Base-by-base conservation (phyloP, 1,140 invertebrate genomes). In the Uloborus diversus region DNA sequence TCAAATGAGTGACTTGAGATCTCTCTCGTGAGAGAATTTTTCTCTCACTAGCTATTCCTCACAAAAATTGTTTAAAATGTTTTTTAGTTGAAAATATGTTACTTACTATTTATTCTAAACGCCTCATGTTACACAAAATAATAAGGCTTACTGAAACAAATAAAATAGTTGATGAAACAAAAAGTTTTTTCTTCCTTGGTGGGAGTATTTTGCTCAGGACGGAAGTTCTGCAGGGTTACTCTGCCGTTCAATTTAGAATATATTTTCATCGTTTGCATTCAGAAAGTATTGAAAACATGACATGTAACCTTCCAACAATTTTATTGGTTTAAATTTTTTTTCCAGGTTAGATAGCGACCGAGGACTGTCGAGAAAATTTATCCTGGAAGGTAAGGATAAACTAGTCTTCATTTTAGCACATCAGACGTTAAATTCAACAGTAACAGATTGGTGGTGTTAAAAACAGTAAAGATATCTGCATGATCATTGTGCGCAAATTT, bases 321-420 rank as follows among this genome's bases (percentile, higher is more conserved):
- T 42, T 42, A 9, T 42, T 2, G n/a, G n/a, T n/a, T n/a, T n/a
- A n/a, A 13, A 85, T 73, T 75, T 68, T 68, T 73, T 57, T 87
- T 88, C 83, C 84, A 97, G 95, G 88, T 95, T 94, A 42, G 96
- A 98, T 79, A 88, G 87, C 86, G 96, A 98, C 87, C 90, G 95
- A 85, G 96, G 96, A 32, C 89, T 98, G 69, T 97, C 96, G 32
- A 90, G 96, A 81, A 98, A 98, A 86, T 95, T 98, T 87, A 96
- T 99, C 80, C 93, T 98, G 81, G 96, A 98, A 89, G 96, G 94
- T 85, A 84, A 82, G 27, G 7, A 13, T 42, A 42, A 1, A n/a
- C 0, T 61, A 20, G 25, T 3, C n/a, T 56, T 23, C 20, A 56
- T 56, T 20, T 20, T 56, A 23, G 42, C n/a, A n/a, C n/a, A n/a